Evolutionary conservation across 2,797 vertebrate species (phyloP).

Genomic region (Anisognathus igniventris): DNA sequence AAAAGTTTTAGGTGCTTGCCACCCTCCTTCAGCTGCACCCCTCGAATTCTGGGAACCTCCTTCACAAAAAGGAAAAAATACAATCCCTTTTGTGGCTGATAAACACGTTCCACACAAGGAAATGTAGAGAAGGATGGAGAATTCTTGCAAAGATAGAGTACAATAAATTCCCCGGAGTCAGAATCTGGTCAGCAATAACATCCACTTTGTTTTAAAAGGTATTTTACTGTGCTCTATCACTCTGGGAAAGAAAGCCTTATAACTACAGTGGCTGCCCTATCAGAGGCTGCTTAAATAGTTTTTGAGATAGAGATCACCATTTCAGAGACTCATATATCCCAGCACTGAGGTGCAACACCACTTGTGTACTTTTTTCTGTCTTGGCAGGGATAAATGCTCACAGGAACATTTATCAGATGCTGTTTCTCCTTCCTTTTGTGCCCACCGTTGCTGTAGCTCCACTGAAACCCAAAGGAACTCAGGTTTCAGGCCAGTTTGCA

Average conservation of each 20-base stretch:
- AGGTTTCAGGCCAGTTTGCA: neutral
- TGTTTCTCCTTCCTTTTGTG: neutral
- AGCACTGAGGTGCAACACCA: neutral
- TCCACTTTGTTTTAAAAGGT: slow-evolving; percentile 27
- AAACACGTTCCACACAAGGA: neutral
- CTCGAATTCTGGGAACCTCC: neutral
- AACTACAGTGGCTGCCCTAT: slow-evolving; percentile 37
- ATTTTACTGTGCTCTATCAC: slow-evolving; percentile 32
- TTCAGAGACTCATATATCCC: slow-evolving; percentile 57
- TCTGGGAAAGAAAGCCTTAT: slow-evolving; percentile 37
- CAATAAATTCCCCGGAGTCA: neutral
- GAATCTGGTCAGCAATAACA: slow-evolving; percentile 44
- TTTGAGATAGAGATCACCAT: slow-evolving; percentile 60
- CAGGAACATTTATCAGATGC: neutral
- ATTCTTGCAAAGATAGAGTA: neutral
- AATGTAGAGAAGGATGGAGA: neutral
- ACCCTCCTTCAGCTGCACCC: neutral
- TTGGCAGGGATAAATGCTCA: neutral
- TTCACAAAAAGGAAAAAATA: neutral
- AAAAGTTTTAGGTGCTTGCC: neutral
- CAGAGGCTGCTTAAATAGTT: slow-evolving; percentile 58
- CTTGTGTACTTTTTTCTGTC: neutral
- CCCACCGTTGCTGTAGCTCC: neutral
- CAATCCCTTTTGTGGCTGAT: neutral
- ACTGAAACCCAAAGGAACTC: neutral